Percentiles rank a stretch among this genome's conserved stretches.
These are phyloP conservation scores for Argopecten irradians DNA, from an alignment of 1,140 invertebrate species.

Conservation along the genomic window DNA sequence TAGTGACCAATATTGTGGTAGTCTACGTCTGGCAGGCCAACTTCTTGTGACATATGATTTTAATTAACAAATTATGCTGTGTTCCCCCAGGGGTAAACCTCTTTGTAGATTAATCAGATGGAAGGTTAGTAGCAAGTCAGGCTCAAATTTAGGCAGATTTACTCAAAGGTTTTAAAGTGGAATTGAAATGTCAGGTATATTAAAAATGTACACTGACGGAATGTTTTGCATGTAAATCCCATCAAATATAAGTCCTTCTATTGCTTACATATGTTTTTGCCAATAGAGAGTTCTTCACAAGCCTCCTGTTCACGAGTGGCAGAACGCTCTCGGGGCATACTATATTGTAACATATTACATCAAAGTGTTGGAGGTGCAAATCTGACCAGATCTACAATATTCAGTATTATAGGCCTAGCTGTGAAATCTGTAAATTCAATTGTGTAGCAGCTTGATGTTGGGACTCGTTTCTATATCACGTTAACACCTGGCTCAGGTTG, in stretches of 20 bases:
- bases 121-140: background rate
- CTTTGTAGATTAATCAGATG: constrained; percentile 10
- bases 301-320: background rate
- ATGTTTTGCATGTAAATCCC: background rate
- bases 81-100: background rate
- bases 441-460: background rate
- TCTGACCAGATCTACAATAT: background rate
- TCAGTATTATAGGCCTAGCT: background rate
- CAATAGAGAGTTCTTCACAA: background rate
- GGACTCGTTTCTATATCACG: background rate
- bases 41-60: background rate
- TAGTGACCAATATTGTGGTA: background rate
- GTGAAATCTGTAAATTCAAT: background rate
- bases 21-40: background rate
- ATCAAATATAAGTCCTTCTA: background rate
- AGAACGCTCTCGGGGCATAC: background rate
- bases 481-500: background rate
- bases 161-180: constrained; percentile 7
- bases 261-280: background rate
- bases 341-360: background rate
- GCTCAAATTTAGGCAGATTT: background rate
- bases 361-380: background rate
- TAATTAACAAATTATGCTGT: constrained; percentile 9
- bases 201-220: background rate
- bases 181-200: constrained; percentile 2